phyloP scores from a whole-genome alignment of 2,113 vertebrate species.

The Hepsetus odoe region DNA sequence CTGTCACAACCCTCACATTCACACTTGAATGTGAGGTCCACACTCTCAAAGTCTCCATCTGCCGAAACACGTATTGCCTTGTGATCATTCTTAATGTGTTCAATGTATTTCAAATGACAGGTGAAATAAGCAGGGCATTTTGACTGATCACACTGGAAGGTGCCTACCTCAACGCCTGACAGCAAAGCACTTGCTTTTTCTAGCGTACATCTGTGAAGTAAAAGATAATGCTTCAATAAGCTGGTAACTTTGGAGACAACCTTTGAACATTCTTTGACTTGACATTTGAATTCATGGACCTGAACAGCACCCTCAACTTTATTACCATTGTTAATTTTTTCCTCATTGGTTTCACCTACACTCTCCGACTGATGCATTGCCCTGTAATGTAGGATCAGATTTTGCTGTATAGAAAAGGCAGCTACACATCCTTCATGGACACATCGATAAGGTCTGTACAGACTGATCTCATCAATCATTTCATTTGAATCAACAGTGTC shows the following conservation, averaged over 20 bases:
- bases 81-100: slow-evolving; percentile 92
- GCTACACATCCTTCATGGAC: slow-evolving; percentile 96
- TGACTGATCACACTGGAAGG: slow-evolving; percentile 91
- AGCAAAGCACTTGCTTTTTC: slow-evolving; percentile 92
- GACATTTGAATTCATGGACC: slow-evolving; percentile 92
- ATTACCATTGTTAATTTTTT: slow-evolving; percentile 43
- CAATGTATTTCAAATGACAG: slow-evolving; percentile 87
- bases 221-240: slow-evolving; percentile 94
- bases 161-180: slow-evolving; percentile 79
- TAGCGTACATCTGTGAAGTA: slow-evolving; percentile 93
- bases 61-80: slow-evolving; percentile 83
- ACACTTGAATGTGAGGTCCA: slow-evolving; percentile 88
- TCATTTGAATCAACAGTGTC: slow-evolving; percentile 64
- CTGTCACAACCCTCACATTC: slow-evolving; percentile 92
- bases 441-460: slow-evolving; percentile 93
- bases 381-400: slow-evolving; percentile 95
- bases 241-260: slow-evolving; percentile 93
- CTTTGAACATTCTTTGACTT: slow-evolving; percentile 93
- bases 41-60: slow-evolving; percentile 76
- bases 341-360: slow-evolving; percentile 74
- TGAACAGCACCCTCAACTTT: slow-evolving; percentile 57
- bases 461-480: slow-evolving; percentile 79
- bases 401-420: slow-evolving; percentile 96
- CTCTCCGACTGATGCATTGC: slow-evolving; percentile 92
- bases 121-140: slow-evolving; percentile 89